These are phyloP conservation scores for Eumeta japonica DNA, from an alignment of 1,140 invertebrate genomes.

Conservation along the genomic window DNA sequence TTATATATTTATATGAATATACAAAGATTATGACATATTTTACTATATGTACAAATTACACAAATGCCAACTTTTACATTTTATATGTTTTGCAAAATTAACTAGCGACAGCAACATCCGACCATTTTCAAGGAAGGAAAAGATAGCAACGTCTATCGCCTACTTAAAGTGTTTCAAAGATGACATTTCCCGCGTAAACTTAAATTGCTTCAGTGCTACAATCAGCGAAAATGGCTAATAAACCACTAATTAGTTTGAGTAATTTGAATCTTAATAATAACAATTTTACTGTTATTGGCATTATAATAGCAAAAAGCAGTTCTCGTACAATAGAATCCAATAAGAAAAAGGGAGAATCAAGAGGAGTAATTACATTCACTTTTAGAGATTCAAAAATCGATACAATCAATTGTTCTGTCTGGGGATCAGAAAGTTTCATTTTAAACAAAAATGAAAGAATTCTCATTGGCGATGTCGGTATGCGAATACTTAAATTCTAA, in stretches of 20 bases:
- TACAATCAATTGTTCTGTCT: slow-evolving; percentile 68
- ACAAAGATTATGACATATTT: too few relatives aligned
- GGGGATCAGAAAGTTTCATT: slow-evolving; percentile 64
- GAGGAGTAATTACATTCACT: slow-evolving; percentile 69
- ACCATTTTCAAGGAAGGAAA: too few relatives aligned
- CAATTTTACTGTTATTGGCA: slow-evolving; percentile 44
- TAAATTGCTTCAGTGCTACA: too few relatives aligned
- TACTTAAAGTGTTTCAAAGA: too few relatives aligned
- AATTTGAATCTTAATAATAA: slow-evolving; percentile 47
- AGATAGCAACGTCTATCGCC: too few relatives aligned
- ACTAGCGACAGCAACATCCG: too few relatives aligned
- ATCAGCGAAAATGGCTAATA: slow-evolving; percentile 52
- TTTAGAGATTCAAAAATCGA: slow-evolving; percentile 66
- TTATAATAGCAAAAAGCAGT: slow-evolving; percentile 48
- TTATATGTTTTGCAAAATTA: too few relatives aligned
- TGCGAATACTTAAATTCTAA: too few relatives aligned
- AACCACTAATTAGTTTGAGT: slow-evolving; percentile 41
- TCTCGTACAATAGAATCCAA: slow-evolving; percentile 34
- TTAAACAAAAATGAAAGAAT: slow-evolving; percentile 59
- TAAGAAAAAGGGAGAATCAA: slow-evolving; percentile 47
- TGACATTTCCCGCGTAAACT: too few relatives aligned
- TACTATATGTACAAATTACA: too few relatives aligned
- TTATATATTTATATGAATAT: too few relatives aligned
- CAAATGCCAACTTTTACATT: too few relatives aligned
- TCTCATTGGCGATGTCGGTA: slow-evolving; percentile 66